phyloP scores from a whole-genome alignment of 2,797 vertebrate genomes.

The Darevskia nairensis region DNA sequence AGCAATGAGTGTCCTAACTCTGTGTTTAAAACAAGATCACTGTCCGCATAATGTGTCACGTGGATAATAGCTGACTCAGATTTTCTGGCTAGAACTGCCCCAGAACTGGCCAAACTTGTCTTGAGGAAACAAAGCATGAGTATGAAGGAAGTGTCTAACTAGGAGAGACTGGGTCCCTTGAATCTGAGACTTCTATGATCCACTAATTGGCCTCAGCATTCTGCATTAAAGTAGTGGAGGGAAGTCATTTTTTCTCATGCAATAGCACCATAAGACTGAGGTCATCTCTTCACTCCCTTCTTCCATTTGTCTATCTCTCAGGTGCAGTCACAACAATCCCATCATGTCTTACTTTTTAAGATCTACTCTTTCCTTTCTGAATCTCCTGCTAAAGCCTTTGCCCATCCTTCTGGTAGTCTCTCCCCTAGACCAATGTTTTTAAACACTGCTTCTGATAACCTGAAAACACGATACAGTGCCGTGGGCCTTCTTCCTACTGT shows the following conservation, averaged over 20 bases:
- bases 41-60: not conserved
- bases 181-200: not conserved
- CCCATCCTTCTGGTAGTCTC: not conserved
- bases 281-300: not conserved
- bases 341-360: not conserved
- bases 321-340: not conserved
- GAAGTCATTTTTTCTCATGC: not conserved
- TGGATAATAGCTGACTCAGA: not conserved
- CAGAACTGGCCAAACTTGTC: constrained; percentile 9
- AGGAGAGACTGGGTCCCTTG: not conserved
- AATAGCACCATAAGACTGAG: not conserved
- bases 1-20: not conserved
- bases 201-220: not conserved
- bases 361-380: not conserved
- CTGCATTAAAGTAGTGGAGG: not conserved
- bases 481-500: not conserved
- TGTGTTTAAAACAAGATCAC: not conserved
- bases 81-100: not conserved
- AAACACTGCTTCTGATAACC: not conserved
- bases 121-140: not conserved
- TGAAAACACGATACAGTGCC: not conserved
- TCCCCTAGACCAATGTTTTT: not conserved
- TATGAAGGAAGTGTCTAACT: not conserved
- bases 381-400: not conserved
- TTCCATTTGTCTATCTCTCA: not conserved